Evolutionary conservation across 2,113 vertebrate genomes (phyloP).

Genomic region (Prunella himalayana): DNA sequence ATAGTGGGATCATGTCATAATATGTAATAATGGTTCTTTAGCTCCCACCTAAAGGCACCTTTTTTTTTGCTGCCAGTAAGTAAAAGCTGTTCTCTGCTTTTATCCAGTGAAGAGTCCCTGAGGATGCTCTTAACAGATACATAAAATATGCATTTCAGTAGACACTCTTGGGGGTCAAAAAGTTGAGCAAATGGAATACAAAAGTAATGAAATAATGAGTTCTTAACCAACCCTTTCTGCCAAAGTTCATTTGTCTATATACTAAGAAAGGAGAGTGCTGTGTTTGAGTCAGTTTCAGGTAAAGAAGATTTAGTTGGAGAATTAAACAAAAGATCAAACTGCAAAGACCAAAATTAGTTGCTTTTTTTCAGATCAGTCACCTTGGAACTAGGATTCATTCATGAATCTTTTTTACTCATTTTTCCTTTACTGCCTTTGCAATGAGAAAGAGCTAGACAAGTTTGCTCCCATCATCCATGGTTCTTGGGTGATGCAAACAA

Average conservation of each 20-base stretch:
- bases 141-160: background rate
- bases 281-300: background rate
- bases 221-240: background rate
- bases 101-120: background rate
- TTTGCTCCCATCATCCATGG: background rate
- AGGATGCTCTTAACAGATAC: background rate
- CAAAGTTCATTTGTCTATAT: background rate
- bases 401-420: background rate
- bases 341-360: background rate
- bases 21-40: background rate
- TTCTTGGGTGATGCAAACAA: background rate
- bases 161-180: background rate
- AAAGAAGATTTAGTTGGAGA: background rate
- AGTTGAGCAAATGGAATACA: background rate
- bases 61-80: background rate
- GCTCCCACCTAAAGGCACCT: background rate
- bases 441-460: background rate
- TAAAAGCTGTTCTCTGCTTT: background rate
- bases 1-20: background rate
- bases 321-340: background rate
- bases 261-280: background rate
- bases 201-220: background rate
- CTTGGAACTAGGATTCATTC: background rate
- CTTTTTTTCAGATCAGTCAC: background rate
- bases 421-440: background rate